Evolutionary conservation across 2,113 vertebrate species (phyloP).

Genomic region (Suncus etruscus): DNA sequence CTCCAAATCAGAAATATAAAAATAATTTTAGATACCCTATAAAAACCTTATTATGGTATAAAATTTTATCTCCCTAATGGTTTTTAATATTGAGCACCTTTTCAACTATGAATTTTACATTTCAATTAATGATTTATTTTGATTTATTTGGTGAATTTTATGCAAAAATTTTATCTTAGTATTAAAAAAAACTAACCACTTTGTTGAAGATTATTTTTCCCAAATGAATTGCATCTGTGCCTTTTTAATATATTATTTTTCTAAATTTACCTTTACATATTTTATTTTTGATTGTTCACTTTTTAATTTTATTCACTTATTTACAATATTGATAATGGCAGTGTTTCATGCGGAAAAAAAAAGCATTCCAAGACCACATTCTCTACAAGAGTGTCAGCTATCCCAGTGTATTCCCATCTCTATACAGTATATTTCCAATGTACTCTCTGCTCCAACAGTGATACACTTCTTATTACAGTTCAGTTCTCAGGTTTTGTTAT

Average conservation of each 20-base stretch:
- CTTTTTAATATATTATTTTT: neutral
- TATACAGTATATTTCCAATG: no score
- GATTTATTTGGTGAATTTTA: neutral
- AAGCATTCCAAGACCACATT: no score
- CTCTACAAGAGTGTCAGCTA: no score
- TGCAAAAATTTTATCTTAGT: neutral
- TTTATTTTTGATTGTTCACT: neutral
- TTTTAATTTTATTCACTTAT: no score
- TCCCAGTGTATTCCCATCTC: no score
- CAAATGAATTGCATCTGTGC: neutral
- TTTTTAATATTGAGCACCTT: neutral
- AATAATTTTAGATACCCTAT: constrained; percentile 38
- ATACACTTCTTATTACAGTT: no score
- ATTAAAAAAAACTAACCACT: neutral
- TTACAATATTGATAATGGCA: no score
- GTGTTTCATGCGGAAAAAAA: no score
- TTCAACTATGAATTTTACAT: constrained; percentile 13
- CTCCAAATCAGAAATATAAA: no score
- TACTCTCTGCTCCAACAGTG: no score
- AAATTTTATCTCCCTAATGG: constrained; percentile 24
- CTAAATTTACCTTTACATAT: neutral
- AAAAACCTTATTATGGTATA: neutral
- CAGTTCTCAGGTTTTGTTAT: no score
- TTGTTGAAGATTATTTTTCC: neutral
- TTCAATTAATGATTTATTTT: neutral